Evolutionary conservation across 2,888 invertebrate species (phyloP).

Genomic region (Drosophila niveifrons): DNA sequence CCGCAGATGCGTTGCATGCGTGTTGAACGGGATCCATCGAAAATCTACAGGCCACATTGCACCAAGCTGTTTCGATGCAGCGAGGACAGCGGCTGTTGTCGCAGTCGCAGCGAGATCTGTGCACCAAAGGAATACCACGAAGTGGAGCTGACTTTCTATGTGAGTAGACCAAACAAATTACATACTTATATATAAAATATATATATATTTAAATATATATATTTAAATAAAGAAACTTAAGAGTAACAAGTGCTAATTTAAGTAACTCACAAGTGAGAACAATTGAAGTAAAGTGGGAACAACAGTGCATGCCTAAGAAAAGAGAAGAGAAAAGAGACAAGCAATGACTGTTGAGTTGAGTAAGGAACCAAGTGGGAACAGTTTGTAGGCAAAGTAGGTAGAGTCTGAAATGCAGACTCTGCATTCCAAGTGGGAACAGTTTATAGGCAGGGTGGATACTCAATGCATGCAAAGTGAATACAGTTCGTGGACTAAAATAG

Average conservation of each 20-base stretch:
- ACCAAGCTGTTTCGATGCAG: slow-evolving; percentile 94
- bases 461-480: not conserved
- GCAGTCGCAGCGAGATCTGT: slow-evolving; percentile 90
- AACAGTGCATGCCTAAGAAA: too few species aligned
- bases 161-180: slow-evolving; percentile 87
- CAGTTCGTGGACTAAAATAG: not conserved
- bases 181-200: not conserved
- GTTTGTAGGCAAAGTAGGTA: not conserved
- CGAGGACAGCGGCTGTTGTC: slow-evolving; percentile 95
- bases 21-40: slow-evolving; percentile 88
- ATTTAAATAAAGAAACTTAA: not conserved
- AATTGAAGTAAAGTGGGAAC: not conserved
- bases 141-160: slow-evolving; percentile 92
- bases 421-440: not conserved
- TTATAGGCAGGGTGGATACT: not conserved
- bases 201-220: not conserved
- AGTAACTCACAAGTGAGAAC: not conserved
- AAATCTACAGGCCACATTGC: slow-evolving; percentile 93
- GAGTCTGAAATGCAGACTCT: too few species aligned
- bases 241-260: not conserved
- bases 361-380: not conserved
- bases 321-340: too few species aligned
- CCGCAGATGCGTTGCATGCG: slow-evolving; percentile 92
- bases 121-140: slow-evolving; percentile 90
- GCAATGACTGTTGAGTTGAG: not conserved